Base-by-base conservation (phyloP, 53 echinoderm and acorn worm species). In the Henricia sp. region DNA sequence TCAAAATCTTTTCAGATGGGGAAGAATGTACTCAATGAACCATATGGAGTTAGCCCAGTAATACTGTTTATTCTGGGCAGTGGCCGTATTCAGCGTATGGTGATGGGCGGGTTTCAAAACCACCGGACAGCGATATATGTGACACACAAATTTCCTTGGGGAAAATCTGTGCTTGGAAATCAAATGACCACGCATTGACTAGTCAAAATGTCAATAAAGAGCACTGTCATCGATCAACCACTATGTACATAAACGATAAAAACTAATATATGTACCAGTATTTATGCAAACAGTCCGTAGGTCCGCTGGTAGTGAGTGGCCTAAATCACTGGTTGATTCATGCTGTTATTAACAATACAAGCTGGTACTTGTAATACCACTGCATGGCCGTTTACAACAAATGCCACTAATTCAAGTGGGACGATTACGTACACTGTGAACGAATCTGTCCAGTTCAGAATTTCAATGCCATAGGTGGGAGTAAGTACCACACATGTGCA, bases 301-400 rank as follows among this genome's bases (percentile, higher is more conserved):
- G n/a, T 42, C 57, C 11, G 19, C 14, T 38, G 76, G 57, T 24
- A 23, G 59, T 76, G 25, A 57, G 27, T 12, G 39, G 41, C 42
- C 42, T 41, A 58, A 57, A 58, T 58, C 76, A 76, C 76, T 17
- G 59, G 76, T 76, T 76, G 76, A 57, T 39, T 76, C 76, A 16
- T 43, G 44, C 48, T 28, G 12, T 3, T 60, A 30, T 32, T 54
- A 9, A 37, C 52, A 29, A 36, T 73, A 36, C 53, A 53, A 23
- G 35, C 24, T 10, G 19, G 54, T 34, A 34, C 33, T 6, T 41
- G 73, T 24, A 35, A 21, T 6, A 68, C 35, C n/a, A n/a, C n/a
- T n/a, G n/a, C n/a, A n/a, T n/a, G n/a, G n/a, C n/a, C n/a, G n/a
- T n/a, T n/a, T 30, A 50, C n/a, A n/a, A n/a, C n/a, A n/a, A n/a